Base-by-base conservation (phyloP, 2,888 invertebrate genomes). In the Oxytorus armatus region DNA sequence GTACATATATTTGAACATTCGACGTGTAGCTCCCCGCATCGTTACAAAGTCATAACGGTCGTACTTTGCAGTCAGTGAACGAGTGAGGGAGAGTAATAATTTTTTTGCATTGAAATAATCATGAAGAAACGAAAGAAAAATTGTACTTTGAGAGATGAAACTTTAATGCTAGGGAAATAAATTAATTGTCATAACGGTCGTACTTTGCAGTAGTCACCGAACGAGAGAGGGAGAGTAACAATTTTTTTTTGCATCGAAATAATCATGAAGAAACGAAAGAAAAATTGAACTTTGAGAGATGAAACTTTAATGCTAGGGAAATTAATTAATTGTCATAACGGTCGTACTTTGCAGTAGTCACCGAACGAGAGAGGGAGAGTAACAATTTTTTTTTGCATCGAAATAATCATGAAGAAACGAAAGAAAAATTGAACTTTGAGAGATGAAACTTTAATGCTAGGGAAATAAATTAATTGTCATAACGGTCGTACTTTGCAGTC, bases 181-280 rank as follows among this genome's bases (percentile, higher is more conserved):
- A 16, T n/a, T n/a, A n/a, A n/a, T n/a, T n/a, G 42, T 42, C 29
- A 16, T 18, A 55, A 69, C 53, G 68, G 42, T 42, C 29, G 21
- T 14, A 25, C 7, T 8, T 16, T 47, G 29, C 16, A 29, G n/a
- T n/a, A n/a, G 29, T 25, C 14, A 33, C 8, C 29, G 21, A 36
- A 66, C n/a, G 23, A 25, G 10, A 36, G 47, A n/a, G 1, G n/a
- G 1, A 21, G 11, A 53, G 53, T 11, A 7, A n/a, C 16, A 16
- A 21, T 21, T 33, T 59, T n/a, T n/a, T 70, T 70, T 36, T 33
- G n/a, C 5, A 11, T 44, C n/a, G n/a, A n/a, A n/a, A n/a, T n/a
- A n/a, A n/a, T n/a, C n/a, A n/a, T n/a, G n/a, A n/a, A n/a, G n/a
- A n/a, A n/a, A n/a, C 42, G 10, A 10, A 42, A 2, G 2, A 42